A percentile compares a stretch with the other conserved stretches of the same genome.
Conservation (phyloP, 2,888 invertebrate genomes). For the Pterostichus madidus region DNA sequence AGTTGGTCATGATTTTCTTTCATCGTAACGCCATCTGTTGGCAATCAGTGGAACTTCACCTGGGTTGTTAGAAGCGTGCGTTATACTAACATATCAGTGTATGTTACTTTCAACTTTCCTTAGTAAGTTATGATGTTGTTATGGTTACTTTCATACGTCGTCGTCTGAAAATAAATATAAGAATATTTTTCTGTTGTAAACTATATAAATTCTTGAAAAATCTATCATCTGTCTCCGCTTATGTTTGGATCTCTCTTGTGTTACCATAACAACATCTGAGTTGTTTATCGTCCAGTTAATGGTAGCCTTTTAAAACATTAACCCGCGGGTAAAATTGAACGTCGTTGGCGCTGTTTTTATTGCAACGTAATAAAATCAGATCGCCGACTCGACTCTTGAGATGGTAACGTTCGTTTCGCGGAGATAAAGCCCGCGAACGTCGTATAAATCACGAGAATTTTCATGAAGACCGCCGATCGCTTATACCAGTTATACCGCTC, state of each 20-base stretch:
- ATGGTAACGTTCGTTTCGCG: not conserved
- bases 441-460: conserved; percentile 41
- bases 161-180: too few relatives aligned
- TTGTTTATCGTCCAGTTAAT: conserved; percentile 33
- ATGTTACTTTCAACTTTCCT: too few relatives aligned
- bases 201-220: too few relatives aligned
- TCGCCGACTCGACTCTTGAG: conserved; percentile 29
- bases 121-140: too few relatives aligned
- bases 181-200: too few relatives aligned
- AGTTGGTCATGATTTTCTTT: too few relatives aligned
- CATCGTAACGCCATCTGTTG: too few relatives aligned
- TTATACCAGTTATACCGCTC: conserved; percentile 3
- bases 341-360: conserved; percentile 50
- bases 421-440: conserved; percentile 16
- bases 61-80: too few relatives aligned
- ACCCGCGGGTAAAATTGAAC: conserved; percentile 44
- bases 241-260: not conserved
- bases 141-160: too few relatives aligned
- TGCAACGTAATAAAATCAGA: conserved; percentile 54
- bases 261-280: conserved; percentile 39
- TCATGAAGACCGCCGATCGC: conserved; percentile 19
- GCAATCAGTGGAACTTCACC: too few relatives aligned
- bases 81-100: too few relatives aligned
- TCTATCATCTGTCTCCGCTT: not conserved
- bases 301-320: conserved; percentile 51